A percentile compares a stretch with the other conserved stretches of the same genome.
phyloP scores from a whole-genome alignment of 2,888 invertebrate genomes.

The Chloromyia formosa region DNA sequence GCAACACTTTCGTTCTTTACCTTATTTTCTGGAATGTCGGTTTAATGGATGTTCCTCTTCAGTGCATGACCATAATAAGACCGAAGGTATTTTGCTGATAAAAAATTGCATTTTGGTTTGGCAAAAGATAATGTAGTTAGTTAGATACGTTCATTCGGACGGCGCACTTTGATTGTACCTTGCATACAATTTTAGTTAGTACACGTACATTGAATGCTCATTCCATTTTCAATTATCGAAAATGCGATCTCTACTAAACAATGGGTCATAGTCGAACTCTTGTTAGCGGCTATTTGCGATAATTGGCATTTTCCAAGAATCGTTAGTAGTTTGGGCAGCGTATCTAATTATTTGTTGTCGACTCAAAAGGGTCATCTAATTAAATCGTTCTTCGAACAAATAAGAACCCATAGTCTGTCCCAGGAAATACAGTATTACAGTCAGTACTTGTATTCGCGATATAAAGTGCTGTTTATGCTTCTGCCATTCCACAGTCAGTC shows the following conservation, averaged over 20 bases:
- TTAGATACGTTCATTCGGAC: neutral
- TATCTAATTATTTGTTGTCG: no score
- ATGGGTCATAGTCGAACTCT: neutral
- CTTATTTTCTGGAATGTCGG: neutral
- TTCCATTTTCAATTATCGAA: neutral
- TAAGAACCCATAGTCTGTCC: no score
- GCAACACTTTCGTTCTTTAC: neutral
- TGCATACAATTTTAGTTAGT: neutral
- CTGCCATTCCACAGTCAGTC: no score
- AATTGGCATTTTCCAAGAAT: neutral
- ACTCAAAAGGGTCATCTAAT: no score
- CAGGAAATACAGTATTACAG: no score
- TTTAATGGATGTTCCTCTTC: neutral
- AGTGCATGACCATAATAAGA: slow-evolving; percentile 12
- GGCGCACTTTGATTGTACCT: neutral
- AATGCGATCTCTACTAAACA: neutral
- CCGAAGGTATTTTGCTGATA: neutral
- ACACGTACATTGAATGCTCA: neutral
- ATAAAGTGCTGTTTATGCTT: no score
- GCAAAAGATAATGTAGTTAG: slow-evolving; percentile 7
- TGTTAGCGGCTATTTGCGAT: neutral
- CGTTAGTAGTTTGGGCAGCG: no score
- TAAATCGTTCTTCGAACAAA: no score
- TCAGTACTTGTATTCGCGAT: no score
- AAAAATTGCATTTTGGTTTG: slow-evolving; percentile 7